Conservation (phyloP, 2,797 vertebrate genomes). For the Thamnophis elegans region DNA sequence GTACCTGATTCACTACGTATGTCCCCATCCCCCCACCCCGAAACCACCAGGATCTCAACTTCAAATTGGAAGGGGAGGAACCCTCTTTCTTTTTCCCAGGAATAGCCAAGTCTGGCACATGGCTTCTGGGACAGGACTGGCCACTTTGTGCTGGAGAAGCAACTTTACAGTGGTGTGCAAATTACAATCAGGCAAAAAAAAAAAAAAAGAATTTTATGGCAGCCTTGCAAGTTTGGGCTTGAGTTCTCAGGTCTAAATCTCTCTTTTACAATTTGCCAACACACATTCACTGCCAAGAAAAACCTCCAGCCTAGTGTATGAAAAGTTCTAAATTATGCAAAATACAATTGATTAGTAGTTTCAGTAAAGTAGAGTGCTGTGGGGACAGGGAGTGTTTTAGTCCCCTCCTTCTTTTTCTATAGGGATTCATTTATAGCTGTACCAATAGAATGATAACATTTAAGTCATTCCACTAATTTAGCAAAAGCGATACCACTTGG, state of each 20-base stretch:
- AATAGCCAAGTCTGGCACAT: neutral
- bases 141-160: neutral
- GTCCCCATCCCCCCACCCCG: neutral
- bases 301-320: neutral
- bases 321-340: neutral
- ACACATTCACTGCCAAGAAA: neutral
- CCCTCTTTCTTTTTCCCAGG: neutral
- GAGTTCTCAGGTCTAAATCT: neutral
- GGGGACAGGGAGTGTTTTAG: neutral
- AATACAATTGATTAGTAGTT: neutral
- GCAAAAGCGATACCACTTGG: no score
- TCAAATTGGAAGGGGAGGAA: fast-evolving
- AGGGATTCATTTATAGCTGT: neutral
- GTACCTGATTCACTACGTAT: neutral
- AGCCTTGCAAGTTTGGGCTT: no score
- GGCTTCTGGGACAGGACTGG: neutral
- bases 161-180: neutral
- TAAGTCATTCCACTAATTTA: neutral
- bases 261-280: neutral
- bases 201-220: neutral
- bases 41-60: neutral
- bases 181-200: neutral
- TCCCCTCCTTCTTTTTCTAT: neutral
- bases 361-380: neutral
- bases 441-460: neutral